These are phyloP conservation scores for Zaprionus lineosus DNA, from an alignment of 2,888 invertebrate species.

Conservation along the genomic window DNA sequence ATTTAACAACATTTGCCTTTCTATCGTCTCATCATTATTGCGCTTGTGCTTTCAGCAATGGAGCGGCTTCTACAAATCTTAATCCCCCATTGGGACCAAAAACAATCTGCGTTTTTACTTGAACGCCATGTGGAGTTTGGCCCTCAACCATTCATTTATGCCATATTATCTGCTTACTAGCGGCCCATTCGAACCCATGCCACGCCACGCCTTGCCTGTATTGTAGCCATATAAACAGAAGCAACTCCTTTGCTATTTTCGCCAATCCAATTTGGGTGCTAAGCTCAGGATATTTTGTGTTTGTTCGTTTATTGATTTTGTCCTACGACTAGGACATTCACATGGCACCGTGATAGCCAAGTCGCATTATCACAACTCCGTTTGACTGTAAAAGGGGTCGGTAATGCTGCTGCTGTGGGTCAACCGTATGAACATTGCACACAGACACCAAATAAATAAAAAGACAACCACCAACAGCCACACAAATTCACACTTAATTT, in stretches of 20 bases:
- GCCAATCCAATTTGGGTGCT: slow-evolving; percentile 76
- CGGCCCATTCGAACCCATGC: slow-evolving; percentile 1
- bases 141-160: slow-evolving; percentile 44
- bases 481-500: not conserved
- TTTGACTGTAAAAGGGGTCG: not conserved
- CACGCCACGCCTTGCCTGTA: not conserved
- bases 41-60: slow-evolving; percentile 14
- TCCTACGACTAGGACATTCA: too few species aligned
- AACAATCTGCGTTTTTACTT: slow-evolving; percentile 54
- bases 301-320: slow-evolving; percentile 73
- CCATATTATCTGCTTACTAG: slow-evolving; percentile 64
- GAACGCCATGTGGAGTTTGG: not conserved
- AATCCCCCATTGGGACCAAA: slow-evolving; percentile 40
- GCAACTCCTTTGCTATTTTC: slow-evolving; percentile 36
- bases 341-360: slow-evolving; percentile 6
- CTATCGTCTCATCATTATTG: slow-evolving; percentile 47
- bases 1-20: slow-evolving; percentile 49
- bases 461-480: too few species aligned
- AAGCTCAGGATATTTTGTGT: slow-evolving; percentile 70
- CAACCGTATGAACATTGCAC: slow-evolving; percentile 5
- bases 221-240: slow-evolving; percentile 16
- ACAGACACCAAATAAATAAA: too few species aligned
- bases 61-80: slow-evolving; percentile 37
- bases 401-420: slow-evolving; percentile 2
- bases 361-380: slow-evolving; percentile 21